Evolutionary conservation across 2,888 invertebrate species (phyloP).

Genomic region (Stegophylla sp.): DNA sequence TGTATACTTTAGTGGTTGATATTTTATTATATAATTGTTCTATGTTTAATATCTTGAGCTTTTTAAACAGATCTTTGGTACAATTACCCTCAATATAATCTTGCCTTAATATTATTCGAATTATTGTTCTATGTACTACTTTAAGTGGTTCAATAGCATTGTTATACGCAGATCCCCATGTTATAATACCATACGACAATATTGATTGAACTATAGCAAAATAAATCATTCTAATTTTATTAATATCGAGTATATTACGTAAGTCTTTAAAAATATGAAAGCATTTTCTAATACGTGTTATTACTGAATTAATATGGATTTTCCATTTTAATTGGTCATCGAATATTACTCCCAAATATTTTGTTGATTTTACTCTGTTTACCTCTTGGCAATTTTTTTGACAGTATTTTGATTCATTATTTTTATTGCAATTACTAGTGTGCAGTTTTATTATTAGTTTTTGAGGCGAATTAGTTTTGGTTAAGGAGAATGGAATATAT

Average conservation of each 20-base stretch:
- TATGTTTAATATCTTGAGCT: no score
- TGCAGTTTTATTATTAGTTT: background rate
- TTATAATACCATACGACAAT: constrained; percentile 9
- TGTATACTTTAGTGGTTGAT: no score
- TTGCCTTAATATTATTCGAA: no score
- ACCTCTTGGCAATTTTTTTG: background rate
- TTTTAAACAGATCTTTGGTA: no score
- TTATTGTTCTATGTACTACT: no score
- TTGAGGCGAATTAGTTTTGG: background rate
- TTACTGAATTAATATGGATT: background rate
- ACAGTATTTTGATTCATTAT: background rate
- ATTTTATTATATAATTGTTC: no score
- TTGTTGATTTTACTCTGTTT: background rate
- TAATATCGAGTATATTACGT: background rate
- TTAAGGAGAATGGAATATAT: background rate
- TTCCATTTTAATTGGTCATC: background rate
- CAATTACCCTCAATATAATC: no score
- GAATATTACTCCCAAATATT: background rate
- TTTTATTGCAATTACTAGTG: constrained; percentile 3
- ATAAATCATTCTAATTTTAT: background rate
- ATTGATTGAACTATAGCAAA: constrained; percentile 5
- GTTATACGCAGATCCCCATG: background rate
- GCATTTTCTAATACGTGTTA: no score
- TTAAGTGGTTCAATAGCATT: background rate
- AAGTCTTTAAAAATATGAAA: no score